Conservation (phyloP, 2,888 invertebrate species). For the Ischnura elegans region DNA sequence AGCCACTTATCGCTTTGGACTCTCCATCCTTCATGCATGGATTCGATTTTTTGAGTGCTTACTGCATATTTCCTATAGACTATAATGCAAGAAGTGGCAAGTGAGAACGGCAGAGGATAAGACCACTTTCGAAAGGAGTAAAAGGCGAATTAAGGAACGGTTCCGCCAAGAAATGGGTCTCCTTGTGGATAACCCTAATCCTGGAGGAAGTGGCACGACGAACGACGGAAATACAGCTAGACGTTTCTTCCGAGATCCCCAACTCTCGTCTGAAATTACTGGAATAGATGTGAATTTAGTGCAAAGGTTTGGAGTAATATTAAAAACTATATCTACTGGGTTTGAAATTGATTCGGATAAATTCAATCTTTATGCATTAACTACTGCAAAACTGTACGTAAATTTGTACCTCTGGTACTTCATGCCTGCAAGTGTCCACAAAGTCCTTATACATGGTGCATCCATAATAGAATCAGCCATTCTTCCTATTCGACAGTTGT, state of each 20-base stretch:
- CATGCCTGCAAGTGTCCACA: constrained; percentile 74
- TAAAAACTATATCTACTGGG: neutral
- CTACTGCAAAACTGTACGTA: neutral
- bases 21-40: neutral
- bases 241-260: constrained; percentile 72
- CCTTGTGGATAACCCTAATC: neutral
- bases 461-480: constrained; percentile 72
- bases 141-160: neutral
- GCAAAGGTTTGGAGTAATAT: constrained; percentile 54
- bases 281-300: constrained; percentile 73
- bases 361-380: neutral
- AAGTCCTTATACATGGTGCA: constrained; percentile 73
- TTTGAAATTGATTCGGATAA: neutral
- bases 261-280: constrained; percentile 73
- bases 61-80: neutral
- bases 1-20: neutral
- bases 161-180: neutral
- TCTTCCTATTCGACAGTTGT: constrained; percentile 73
- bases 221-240: constrained; percentile 70
- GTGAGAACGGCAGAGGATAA: neutral
- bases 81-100: neutral
- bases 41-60: neutral
- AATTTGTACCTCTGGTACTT: constrained; percentile 72
- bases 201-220: neutral
- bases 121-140: neutral